These are phyloP conservation scores for Bungarus multicinctus DNA, from an alignment of 2,113 vertebrate species.

Conservation along the genomic window DNA sequence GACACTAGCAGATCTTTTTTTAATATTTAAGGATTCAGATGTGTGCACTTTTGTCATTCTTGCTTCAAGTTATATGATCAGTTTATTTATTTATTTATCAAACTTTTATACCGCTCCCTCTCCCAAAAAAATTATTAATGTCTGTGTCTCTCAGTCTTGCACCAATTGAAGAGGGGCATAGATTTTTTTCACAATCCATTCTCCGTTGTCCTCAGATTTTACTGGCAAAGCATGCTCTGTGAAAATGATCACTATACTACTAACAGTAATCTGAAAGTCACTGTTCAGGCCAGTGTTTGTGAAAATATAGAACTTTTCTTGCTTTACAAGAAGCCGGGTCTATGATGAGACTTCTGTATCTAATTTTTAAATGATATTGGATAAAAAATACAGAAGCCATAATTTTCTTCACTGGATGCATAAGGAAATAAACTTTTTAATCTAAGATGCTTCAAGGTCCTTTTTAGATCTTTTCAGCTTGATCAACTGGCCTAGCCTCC, in stretches of 20 bases:
- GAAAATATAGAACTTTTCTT: neutral
- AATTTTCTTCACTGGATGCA: neutral
- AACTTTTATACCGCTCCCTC: too few relatives aligned
- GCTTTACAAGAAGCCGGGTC: neutral
- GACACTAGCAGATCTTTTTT: slow-evolving; percentile 14
- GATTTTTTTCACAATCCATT: neutral
- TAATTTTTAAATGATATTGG: neutral
- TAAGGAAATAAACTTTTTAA: neutral
- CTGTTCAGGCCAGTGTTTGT: neutral
- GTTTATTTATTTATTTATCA: too few relatives aligned
- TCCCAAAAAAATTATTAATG: neutral
- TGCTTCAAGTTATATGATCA: neutral
- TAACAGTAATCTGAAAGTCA: neutral
- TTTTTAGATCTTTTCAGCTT: neutral
- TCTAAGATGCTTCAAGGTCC: neutral
- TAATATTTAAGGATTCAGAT: neutral
- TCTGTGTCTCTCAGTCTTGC: neutral
- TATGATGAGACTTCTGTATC: neutral
- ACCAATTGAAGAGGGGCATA: neutral
- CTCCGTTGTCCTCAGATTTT: neutral
- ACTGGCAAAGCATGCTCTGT: neutral
- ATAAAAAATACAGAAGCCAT: neutral
- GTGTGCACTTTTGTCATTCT: neutral
- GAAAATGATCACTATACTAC: neutral
- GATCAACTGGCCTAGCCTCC: neutral